These are phyloP conservation scores for Desmodus rotundus DNA, from an alignment of 2,113 vertebrate genomes.

Conservation along the genomic window DNA sequence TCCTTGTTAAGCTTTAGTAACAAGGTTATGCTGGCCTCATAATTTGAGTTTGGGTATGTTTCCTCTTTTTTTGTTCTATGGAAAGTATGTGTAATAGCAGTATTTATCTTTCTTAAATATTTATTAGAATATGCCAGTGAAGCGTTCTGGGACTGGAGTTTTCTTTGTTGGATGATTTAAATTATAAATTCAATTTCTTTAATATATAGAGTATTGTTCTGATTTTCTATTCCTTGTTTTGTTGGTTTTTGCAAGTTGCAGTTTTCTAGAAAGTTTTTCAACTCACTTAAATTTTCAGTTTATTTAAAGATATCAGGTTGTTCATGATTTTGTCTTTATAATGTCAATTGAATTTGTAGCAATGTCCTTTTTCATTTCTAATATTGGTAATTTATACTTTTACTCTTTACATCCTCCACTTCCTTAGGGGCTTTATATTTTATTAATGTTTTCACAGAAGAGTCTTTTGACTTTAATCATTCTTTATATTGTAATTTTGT, in stretches of 20 bases:
- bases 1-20: background rate
- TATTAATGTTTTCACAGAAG: background rate
- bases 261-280: background rate
- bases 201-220: background rate
- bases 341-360: background rate
- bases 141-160: background rate
- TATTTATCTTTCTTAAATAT: background rate
- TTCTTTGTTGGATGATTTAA: constrained; percentile 42
- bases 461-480: background rate
- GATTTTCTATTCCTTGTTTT: background rate
- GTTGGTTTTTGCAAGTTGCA: background rate
- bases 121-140: constrained; percentile 22
- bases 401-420: background rate
- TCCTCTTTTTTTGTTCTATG: background rate
- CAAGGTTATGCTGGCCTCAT: background rate
- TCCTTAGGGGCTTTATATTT: background rate
- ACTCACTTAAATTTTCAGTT: background rate
- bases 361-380: background rate
- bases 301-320: background rate
- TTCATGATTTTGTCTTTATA: background rate
- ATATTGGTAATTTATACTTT: background rate
- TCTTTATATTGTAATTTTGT: background rate
- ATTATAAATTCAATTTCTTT: background rate
- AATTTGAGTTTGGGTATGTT: background rate
- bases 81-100: background rate